Base-by-base conservation (phyloP, 2,113 vertebrate genomes). In the Galeopterus variegatus region DNA sequence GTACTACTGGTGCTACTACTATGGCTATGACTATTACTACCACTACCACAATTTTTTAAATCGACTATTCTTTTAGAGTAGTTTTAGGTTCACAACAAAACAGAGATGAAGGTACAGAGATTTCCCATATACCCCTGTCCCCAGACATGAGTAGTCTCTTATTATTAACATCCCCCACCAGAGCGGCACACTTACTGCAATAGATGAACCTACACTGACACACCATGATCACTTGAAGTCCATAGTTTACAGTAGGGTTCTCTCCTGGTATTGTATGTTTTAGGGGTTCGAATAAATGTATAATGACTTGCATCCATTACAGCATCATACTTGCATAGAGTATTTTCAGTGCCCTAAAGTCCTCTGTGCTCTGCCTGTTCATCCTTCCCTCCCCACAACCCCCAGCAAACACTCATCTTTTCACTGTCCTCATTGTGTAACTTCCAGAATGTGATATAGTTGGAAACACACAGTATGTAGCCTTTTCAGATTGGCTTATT, bases 391-490 rank as follows among this genome's bases (percentile, higher is more conserved):
- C 76, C 33, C 21, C 65, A 62, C 21, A 77, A 54, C 13, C 19
- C 56, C 72, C 84, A 26, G 64, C n/a, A 80, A 76, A 36, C 11
- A 56, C 13, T 80, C 33, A 45, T 36, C 21, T 62, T 92, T 94
- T 82, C 50, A 83, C 24, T 70, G 45, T 90, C 60, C 67, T 94
- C 82, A 76, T 70, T 73, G 26, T 84, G 60, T 93, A 45, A 88
- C 33, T 95, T 84, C 62, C 31, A 84, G 65, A 91, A 88, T 54
- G 60, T 62, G 72, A 88, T 45, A 28, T 41, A 73, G 65, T 69
- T 93, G 79, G 90, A 88, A 69, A 41, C 19, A 31, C 6, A 73
- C 1, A 88, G 12, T 50, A 56, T 26, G 13, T n/a, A 64, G 70
- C 7, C 41, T 84, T 80, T 95, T 79, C 11, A 83, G 79, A 67